phyloP scores from a whole-genome alignment of 2,888 invertebrate species.

The Embidobia sp. region DNA sequence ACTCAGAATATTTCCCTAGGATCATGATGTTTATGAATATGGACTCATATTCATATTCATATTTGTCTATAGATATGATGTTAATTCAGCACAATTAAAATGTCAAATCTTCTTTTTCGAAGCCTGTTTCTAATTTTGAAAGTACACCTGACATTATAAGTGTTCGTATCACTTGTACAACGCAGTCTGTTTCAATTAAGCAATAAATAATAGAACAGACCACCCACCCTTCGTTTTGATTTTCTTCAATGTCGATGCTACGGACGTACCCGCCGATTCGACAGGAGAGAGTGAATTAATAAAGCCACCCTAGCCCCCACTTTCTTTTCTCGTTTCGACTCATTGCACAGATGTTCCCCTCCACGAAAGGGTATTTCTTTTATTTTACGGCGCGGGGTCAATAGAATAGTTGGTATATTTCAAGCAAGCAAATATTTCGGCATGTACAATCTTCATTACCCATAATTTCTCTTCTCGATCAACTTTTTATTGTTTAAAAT shows the following conservation, averaged over 20 bases:
- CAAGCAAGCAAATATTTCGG: constrained; percentile 43
- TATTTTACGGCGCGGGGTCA: constrained; percentile 77
- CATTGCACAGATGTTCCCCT: constrained; percentile 71
- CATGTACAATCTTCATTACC: too few relatives aligned
- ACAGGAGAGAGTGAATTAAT: constrained; percentile 79
- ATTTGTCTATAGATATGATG: too few relatives aligned
- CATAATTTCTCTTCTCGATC: too few relatives aligned
- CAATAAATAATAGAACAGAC: constrained; percentile 75
- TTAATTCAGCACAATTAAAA: too few relatives aligned
- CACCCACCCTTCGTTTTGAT: constrained; percentile 67
- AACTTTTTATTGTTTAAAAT: too few relatives aligned
- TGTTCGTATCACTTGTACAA: constrained; percentile 51
- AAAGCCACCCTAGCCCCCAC: constrained; percentile 75
- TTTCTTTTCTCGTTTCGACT: too few relatives aligned
- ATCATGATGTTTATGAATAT: too few relatives aligned
- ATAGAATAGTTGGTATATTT: constrained; percentile 75
- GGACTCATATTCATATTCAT: too few relatives aligned
- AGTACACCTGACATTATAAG: constrained; percentile 61
- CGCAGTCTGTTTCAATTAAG: constrained; percentile 74
- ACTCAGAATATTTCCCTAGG: too few relatives aligned
- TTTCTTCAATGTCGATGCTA: constrained; percentile 54
- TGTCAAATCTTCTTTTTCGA: too few relatives aligned
- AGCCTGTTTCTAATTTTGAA: too few relatives aligned
- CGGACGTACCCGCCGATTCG: constrained; percentile 68
- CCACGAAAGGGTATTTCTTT: constrained; percentile 76